These are phyloP conservation scores for Drosophila neonasuta DNA, from an alignment of 2,888 invertebrate species.

Conservation along the genomic window DNA sequence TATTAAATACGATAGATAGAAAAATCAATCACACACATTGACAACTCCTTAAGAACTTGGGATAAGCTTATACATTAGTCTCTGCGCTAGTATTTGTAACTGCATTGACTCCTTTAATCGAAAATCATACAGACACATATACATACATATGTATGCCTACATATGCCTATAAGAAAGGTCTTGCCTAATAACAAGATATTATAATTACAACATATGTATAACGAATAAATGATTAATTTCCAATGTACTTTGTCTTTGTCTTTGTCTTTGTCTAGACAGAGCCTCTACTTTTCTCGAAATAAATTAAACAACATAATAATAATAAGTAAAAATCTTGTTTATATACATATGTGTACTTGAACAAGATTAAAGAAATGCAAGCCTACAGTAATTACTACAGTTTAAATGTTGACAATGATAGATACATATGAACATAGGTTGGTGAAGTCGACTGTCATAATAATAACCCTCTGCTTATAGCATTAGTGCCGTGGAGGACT, in stretches of 20 bases:
- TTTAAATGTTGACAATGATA: no score
- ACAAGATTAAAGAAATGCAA: no score
- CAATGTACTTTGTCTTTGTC: constrained; percentile 3
- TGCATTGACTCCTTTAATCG: not conserved
- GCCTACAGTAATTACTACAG: no score
- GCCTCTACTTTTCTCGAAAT: no score
- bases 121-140: not conserved
- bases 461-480: no score
- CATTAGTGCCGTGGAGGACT: no score
- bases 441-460: no score
- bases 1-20: not conserved
- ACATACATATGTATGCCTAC: not conserved
- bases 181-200: constrained; percentile 46
- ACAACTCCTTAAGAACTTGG: not conserved
- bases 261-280: not conserved
- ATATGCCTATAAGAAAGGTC: constrained; percentile 19
- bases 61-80: not conserved
- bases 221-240: constrained; percentile 52
- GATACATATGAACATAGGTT: no score
- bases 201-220: constrained; percentile 49
- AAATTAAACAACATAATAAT: no score
- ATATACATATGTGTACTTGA: no score
- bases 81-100: not conserved
- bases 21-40: not conserved
- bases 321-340: no score